These are phyloP conservation scores for Nansenia antarctica DNA, from an alignment of 2,113 vertebrate genomes.

Conservation along the genomic window DNA sequence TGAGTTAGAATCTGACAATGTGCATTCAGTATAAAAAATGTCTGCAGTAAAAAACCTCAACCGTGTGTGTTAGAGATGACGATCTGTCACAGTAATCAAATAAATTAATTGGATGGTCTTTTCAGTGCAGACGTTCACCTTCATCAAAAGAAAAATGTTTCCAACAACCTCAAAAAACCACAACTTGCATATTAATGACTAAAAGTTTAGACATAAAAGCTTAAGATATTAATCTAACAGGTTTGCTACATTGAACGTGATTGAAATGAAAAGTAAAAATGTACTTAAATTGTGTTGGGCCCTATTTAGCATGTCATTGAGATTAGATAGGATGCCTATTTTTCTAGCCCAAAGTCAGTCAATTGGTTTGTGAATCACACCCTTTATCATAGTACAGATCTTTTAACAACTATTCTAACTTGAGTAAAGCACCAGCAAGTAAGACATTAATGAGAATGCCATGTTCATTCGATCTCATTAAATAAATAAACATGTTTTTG, in stretches of 20 bases:
- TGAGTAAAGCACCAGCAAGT: slow-evolving; percentile 70
- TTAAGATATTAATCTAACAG: too few species aligned
- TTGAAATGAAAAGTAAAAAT: slow-evolving; percentile 11
- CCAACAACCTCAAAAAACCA: slow-evolving; percentile 38
- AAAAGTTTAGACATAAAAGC: too few species aligned
- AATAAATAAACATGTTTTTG: slow-evolving; percentile 28
- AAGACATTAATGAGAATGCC: slow-evolving; percentile 69
- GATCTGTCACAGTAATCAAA: slow-evolving; percentile 14
- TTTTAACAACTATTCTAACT: slow-evolving; percentile 54
- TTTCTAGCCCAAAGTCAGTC: slow-evolving; percentile 43
- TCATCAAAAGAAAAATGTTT: slow-evolving; percentile 34
- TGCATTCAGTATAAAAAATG: slow-evolving; percentile 61
- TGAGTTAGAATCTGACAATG: slow-evolving; percentile 31
- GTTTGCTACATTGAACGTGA: too few species aligned
- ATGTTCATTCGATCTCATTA: not conserved
- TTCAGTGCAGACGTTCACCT: slow-evolving; percentile 17
- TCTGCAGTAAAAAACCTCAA: slow-evolving; percentile 60
- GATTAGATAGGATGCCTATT: slow-evolving; percentile 12
- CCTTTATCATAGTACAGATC: slow-evolving; percentile 29
- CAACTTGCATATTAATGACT: too few species aligned
- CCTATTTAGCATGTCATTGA: not conserved
- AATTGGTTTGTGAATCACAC: slow-evolving; percentile 52
- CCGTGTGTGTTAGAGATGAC: too few species aligned
- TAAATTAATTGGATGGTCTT: slow-evolving; percentile 24
- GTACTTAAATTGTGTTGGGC: not conserved